Conservation (phyloP, 2,888 invertebrate species). For the Spilarctia lutea region DNA sequence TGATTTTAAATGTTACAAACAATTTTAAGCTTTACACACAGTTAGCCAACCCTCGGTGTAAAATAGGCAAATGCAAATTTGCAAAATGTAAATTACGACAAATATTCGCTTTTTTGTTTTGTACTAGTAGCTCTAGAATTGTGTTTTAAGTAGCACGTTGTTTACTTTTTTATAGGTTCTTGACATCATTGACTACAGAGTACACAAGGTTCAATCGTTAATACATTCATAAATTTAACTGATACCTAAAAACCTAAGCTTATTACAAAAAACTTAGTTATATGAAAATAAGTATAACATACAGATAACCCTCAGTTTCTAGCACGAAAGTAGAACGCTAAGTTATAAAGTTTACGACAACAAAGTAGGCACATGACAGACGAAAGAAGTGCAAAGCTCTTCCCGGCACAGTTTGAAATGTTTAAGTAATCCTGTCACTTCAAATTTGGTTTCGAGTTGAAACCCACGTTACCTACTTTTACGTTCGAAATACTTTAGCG, state of each 20-base stretch:
- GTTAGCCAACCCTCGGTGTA: constrained; percentile 27
- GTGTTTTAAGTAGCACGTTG: neutral
- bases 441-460: constrained; percentile 64
- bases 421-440: constrained; percentile 74
- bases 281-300: neutral
- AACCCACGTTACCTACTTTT: constrained; percentile 68
- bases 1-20: constrained; percentile 56
- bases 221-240: neutral
- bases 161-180: neutral
- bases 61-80: constrained; percentile 37
- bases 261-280: neutral
- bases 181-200: neutral
- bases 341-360: constrained; percentile 44
- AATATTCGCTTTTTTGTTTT: constrained; percentile 27
- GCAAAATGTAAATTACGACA: constrained; percentile 16
- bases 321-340: constrained; percentile 39
- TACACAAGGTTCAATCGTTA: neutral
- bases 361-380: constrained; percentile 44
- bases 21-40: constrained; percentile 41
- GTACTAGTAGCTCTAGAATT: neutral
- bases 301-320: neutral
- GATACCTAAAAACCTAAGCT: neutral
- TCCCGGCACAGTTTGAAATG: constrained; percentile 57
- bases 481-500: constrained; percentile 66
- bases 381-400: constrained; percentile 54